Conservation (phyloP, 53 echinoderm and acorn worm species). For the Patiria pectinifera region DNA sequence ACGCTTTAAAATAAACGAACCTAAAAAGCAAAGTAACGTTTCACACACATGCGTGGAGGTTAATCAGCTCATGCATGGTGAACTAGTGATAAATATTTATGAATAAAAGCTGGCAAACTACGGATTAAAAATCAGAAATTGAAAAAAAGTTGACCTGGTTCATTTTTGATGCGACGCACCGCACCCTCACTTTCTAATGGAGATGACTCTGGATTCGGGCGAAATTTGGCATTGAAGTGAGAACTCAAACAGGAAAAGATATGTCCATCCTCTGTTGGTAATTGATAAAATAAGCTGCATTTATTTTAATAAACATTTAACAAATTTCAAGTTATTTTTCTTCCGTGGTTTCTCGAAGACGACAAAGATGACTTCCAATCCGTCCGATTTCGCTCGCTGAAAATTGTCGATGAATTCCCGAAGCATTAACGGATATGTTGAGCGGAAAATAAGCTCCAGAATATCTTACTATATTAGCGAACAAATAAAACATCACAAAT, state of each 20-base stretch:
- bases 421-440: constrained; percentile 26
- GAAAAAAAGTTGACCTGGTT: constrained; percentile 51
- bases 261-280: constrained; percentile 9
- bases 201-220: constrained; percentile 4
- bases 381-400: constrained; percentile 7
- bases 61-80: constrained; percentile 43
- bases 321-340: constrained; percentile 26
- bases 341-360: constrained; percentile 13
- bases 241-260: constrained; percentile 15
- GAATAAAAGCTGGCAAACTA: constrained; percentile 10
- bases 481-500: constrained; percentile 5
- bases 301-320: constrained; percentile 6
- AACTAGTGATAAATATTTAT: not conserved
- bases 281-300: not conserved
- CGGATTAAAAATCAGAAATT: constrained; percentile 3
- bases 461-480: constrained; percentile 8
- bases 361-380: constrained; percentile 62
- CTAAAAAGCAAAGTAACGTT: constrained; percentile 14
- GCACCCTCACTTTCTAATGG: constrained; percentile 38
- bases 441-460: constrained; percentile 7
- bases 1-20: not conserved
- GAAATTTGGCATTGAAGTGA: constrained; percentile 19
- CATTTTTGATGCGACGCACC: constrained; percentile 65
- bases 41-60: constrained; percentile 2
- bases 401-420: constrained; percentile 34